A percentile compares a stretch with the other conserved stretches of the same genome.
phyloP scores from a whole-genome alignment of 2,797 vertebrate species.

The Amblyraja radiata region DNA sequence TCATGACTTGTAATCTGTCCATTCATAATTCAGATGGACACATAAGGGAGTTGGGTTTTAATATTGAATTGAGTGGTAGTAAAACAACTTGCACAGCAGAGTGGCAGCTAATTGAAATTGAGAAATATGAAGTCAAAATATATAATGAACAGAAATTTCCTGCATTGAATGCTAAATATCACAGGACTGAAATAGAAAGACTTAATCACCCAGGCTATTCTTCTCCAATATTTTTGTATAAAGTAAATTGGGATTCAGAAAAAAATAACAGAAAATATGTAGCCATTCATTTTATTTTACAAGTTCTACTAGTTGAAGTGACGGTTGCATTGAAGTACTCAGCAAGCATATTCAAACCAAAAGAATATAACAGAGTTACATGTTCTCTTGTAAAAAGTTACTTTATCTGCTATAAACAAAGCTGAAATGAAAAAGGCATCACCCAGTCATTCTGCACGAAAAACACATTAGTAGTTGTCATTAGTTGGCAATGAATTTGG shows the following conservation, averaged over 20 bases:
- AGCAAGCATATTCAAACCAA: background rate
- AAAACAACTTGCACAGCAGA: background rate
- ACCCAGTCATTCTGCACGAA: background rate
- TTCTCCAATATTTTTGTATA: background rate
- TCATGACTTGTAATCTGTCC: background rate
- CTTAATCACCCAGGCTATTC: background rate
- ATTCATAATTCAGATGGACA: background rate
- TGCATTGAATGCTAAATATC: background rate
- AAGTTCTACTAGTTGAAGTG: background rate
- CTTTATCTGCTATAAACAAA: background rate
- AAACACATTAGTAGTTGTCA: background rate
- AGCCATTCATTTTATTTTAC: background rate
- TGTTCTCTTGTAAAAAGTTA: too few species aligned
- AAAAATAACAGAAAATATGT: background rate
- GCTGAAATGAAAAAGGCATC: background rate
- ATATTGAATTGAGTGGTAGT: background rate
- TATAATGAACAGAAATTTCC: background rate
- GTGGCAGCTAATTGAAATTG: background rate
- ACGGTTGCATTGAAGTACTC: background rate
- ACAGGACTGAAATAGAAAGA: background rate
- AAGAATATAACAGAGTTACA: background rate
- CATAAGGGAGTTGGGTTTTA: background rate
- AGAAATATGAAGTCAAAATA: background rate
- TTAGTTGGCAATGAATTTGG: too few species aligned
- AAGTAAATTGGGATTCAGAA: background rate